phyloP scores from a whole-genome alignment of 2,113 vertebrate species.

The Tricholaema leucomelas region DNA sequence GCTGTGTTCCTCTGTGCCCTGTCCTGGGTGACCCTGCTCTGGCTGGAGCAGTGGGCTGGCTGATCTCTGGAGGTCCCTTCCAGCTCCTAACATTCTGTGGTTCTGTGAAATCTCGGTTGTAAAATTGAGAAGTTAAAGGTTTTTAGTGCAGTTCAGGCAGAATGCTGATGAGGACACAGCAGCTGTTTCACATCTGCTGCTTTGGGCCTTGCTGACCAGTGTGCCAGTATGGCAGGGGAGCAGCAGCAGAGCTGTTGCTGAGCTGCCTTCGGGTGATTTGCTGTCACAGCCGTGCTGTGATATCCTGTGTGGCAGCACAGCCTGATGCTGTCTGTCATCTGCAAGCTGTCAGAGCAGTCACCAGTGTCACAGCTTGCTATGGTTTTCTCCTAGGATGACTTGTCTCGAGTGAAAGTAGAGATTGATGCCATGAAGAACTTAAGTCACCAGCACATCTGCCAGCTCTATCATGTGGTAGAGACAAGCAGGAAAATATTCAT shows the following conservation, averaged over 20 bases:
- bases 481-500: constrained; percentile 92
- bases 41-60: too few species aligned
- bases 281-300: fast-evolving
- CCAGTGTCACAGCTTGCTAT: not conserved
- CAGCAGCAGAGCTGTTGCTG: not conserved
- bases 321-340: not conserved
- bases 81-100: not conserved
- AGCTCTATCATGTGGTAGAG: constrained; percentile 92
- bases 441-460: constrained; percentile 92
- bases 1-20: too few species aligned
- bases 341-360: not conserved
- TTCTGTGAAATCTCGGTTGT: not conserved
- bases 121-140: not conserved
- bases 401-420: constrained; percentile 91
- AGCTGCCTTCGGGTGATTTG: not conserved
- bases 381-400: constrained; percentile 81
- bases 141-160: not conserved
- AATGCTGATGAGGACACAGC: not conserved
- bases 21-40: too few species aligned
- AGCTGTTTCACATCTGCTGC: fast-evolving
- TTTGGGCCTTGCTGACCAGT: not conserved
- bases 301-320: fast-evolving
- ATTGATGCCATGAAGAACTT: constrained; percentile 94
- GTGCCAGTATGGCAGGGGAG: not conserved
- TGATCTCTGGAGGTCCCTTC: too few species aligned